These are phyloP conservation scores for Rotaria sp. DNA, from an alignment of 2,888 invertebrate genomes.

Conservation along the genomic window DNA sequence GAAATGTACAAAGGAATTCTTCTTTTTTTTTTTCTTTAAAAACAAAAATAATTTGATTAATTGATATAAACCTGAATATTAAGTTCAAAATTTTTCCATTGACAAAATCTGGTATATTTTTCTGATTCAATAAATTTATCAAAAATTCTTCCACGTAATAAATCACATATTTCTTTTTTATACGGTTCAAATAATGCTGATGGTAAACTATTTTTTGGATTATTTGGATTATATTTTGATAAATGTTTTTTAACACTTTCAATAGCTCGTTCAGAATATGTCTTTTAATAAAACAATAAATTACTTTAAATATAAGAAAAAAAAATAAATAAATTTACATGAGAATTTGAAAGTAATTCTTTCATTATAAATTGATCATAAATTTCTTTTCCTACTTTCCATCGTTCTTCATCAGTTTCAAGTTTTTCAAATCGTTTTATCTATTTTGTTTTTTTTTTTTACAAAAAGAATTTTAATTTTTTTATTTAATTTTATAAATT, in stretches of 20 bases:
- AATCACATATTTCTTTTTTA: constrained; percentile 97
- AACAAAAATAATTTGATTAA: background rate
- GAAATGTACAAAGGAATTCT: no score
- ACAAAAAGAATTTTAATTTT: background rate
- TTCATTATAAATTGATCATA: constrained; percentile 99
- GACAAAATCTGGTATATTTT: constrained; percentile 98
- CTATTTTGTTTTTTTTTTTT: constrained; percentile 58
- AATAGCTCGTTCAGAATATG: constrained; percentile 92
- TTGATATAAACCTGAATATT: constrained; percentile 76
- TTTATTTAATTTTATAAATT: background rate
- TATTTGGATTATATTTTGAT: constrained; percentile 77
- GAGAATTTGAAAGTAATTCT: constrained; percentile 92
- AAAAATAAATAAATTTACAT: constrained; percentile 67
- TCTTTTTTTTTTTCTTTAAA: no score
- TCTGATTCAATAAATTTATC: constrained; percentile 76
- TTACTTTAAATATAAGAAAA: background rate
- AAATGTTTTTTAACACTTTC: constrained; percentile 94
- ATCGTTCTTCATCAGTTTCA: constrained; percentile 89
- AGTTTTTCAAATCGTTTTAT: constrained; percentile 97
- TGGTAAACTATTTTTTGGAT: constrained; percentile 61
- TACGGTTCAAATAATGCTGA: constrained; percentile 97
- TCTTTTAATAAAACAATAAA: constrained; percentile 63
- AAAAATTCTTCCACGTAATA: constrained; percentile 90
- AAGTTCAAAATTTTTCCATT: constrained; percentile 99
- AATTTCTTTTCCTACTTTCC: constrained; percentile 86